Evolutionary conservation across 1,140 invertebrate species (phyloP).

Genomic region (Papilio polyxenes): DNA sequence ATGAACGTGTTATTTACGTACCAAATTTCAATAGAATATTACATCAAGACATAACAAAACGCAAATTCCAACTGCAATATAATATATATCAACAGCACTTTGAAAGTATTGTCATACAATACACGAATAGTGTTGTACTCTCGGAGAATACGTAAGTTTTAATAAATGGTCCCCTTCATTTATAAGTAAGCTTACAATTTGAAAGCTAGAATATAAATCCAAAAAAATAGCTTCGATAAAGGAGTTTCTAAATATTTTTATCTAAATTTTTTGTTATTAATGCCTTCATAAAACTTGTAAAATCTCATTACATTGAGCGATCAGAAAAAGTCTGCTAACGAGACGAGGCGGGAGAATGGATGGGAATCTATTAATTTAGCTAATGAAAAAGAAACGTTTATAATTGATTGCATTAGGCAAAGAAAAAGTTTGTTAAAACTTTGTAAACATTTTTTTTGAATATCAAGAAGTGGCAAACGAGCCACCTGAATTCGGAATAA

Average conservation of each 20-base stretch:
- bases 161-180: neutral
- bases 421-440: neutral
- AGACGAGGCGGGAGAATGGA: neutral
- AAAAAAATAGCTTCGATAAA: neutral
- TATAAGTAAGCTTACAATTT: neutral
- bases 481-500: too few relatives aligned
- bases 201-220: neutral
- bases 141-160: neutral
- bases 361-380: neutral
- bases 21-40: too few relatives aligned
- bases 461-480: too few relatives aligned
- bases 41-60: neutral
- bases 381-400: neutral
- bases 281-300: neutral
- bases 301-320: neutral
- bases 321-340: neutral
- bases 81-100: neutral
- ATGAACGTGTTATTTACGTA: too few relatives aligned
- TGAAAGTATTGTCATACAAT: neutral
- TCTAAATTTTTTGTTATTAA: too few relatives aligned
- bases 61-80: neutral
- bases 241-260: neutral
- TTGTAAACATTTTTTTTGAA: neutral
- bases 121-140: neutral
- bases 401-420: slow-evolving; percentile 5